Evolutionary conservation across 2,797 vertebrate genomes (phyloP).

Genomic region (Netta rufina): DNA sequence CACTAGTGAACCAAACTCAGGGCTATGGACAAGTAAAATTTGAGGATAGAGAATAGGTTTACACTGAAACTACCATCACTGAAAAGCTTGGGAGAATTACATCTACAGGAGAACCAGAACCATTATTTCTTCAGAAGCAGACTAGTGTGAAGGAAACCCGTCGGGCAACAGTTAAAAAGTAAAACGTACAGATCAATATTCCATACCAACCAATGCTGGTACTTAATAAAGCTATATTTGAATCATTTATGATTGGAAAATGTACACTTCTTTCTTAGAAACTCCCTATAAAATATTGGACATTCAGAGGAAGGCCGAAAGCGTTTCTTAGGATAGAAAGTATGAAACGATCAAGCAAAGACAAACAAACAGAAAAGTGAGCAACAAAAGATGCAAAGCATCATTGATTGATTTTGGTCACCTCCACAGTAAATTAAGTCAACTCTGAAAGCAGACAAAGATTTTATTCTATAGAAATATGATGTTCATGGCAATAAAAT

Average conservation of each 20-base stretch:
- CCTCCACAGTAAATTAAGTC: too few species aligned
- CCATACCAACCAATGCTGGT: not conserved
- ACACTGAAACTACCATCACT: not conserved
- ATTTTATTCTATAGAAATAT: too few species aligned
- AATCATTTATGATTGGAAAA: not conserved
- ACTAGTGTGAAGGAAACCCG: not conserved
- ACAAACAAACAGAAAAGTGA: not conserved
- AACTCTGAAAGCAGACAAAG: too few species aligned
- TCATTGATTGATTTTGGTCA: not conserved
- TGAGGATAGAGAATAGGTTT: not conserved
- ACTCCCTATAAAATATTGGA: not conserved
- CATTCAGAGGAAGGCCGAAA: not conserved
- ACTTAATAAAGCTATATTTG: not conserved
- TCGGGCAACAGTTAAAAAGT: not conserved
- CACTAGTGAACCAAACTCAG: not conserved
- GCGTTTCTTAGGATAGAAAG: not conserved
- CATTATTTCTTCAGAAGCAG: not conserved
- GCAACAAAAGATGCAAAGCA: not conserved
- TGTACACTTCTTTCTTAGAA: not conserved
- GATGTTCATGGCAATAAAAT: too few species aligned
- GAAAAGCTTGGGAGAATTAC: not conserved
- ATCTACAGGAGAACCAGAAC: not conserved
- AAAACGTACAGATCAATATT: not conserved
- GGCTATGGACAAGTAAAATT: not conserved
- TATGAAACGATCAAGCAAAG: not conserved